Evolutionary conservation across 2,797 vertebrate species (phyloP), one percentile per base, ranked within the genome.

Genomic region (Perodicticus potto): DNA sequence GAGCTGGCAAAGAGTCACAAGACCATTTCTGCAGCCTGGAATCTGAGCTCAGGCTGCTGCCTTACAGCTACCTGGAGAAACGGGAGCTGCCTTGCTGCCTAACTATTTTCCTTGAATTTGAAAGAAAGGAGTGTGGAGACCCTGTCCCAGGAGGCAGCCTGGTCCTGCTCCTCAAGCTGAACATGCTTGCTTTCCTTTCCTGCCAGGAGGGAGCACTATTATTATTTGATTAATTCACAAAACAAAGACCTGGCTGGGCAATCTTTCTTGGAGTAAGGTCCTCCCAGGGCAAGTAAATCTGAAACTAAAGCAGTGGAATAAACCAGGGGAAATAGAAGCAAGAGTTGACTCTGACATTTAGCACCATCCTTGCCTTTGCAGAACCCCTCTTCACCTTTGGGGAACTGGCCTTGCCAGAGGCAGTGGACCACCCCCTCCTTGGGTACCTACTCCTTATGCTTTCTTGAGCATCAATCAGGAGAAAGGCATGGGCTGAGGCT

Each of bases 161-260:
- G n/a, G 11, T 22, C 25, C 25, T 69, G 10, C 45, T 27, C 55
- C 65, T 43, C 74, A 0, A 8, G 10, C 61, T 40, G n/a, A 34
- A 19, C 23, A 61, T 57, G 40, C 20, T 10, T 1, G 22, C 27
- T 83, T 69, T 45, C 83, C 63, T 61, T 16, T 76, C 82, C 78
- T 70, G 53, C 90, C 20, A 43, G 72, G 43, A 43, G 55, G 73
- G 23, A 14, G n/a, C 4, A 0, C 61, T 78, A 70, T 70, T 87
- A 69, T 40, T 77, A 43, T 63, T 89, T 72, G 45, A 84, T 95
- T 94, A 63, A 76, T 86, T 96, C 40, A 34, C 76, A 93, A 86
- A 90, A 81, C 84, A 89, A 91, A 82, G 92, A 63, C 59, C n/a
- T 57, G 73, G 14, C 29, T 57, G 65, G 45, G 82, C 74, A 11